Conservation (phyloP, 2,113 vertebrate species). For the Ochotona princeps region DNA sequence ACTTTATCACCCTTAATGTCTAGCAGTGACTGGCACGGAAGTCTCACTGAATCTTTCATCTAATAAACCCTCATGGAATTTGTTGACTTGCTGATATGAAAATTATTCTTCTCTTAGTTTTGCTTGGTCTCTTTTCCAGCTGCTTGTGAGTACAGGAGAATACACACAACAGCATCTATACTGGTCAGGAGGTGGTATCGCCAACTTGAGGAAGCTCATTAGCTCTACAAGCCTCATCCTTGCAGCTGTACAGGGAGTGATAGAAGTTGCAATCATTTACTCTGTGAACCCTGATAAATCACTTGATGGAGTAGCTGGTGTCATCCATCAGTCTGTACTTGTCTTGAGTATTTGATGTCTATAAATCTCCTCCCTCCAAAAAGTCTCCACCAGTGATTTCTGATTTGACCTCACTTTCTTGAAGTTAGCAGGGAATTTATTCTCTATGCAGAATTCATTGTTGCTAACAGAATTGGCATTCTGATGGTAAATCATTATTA, state of each 20-base stretch:
- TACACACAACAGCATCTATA: not conserved
- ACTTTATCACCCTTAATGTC: not conserved
- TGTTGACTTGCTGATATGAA: not conserved
- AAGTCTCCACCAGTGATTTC: not conserved
- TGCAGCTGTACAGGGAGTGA: not conserved
- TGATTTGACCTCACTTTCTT: slow-evolving; percentile 42
- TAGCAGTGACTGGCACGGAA: not conserved
- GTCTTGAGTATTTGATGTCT: slow-evolving; percentile 54
- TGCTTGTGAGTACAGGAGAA: not conserved
- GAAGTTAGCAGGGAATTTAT: not conserved
- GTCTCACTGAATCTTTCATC: not conserved
- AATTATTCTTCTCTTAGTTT: not conserved
- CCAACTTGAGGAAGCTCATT: not conserved
- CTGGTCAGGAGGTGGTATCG: not conserved
- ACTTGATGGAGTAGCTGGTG: slow-evolving; percentile 59
- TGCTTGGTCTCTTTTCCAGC: not conserved
- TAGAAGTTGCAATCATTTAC: not conserved
- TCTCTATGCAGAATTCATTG: not conserved
- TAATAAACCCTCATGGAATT: not conserved
- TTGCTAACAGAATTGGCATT: not conserved
- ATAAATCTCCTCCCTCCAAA: slow-evolving; percentile 53
- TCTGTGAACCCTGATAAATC: slow-evolving; percentile 45
- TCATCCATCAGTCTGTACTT: slow-evolving; percentile 33
- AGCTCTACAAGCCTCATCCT: not conserved
- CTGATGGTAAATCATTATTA: not conserved